A percentile compares a stretch with the other conserved stretches of the same genome.
These are phyloP conservation scores for Dendrolimus houi DNA, from an alignment of 2,888 invertebrate genomes.

Conservation along the genomic window DNA sequence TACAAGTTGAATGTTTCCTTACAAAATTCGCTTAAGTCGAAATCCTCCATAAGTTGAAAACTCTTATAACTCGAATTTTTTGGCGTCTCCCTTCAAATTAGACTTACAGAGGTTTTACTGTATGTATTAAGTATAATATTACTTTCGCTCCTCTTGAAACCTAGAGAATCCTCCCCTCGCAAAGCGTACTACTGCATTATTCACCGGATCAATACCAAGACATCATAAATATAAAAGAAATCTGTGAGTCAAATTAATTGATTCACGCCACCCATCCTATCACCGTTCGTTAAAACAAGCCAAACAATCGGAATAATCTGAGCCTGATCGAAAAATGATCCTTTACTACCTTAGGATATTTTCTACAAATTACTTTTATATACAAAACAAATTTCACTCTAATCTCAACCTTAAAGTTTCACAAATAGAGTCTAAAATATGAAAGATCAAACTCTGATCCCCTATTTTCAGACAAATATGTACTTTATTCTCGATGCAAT, in stretches of 20 bases:
- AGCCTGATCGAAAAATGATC: neutral
- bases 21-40: too few relatives aligned
- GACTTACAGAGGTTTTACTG: too few relatives aligned
- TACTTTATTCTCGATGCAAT: slow-evolving; percentile 10
- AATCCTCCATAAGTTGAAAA: too few relatives aligned
- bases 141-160: neutral
- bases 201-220: neutral
- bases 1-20: too few relatives aligned
- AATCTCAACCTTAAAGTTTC: slow-evolving; percentile 5
- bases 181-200: neutral
- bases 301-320: neutral
- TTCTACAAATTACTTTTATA: neutral
- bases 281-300: neutral
- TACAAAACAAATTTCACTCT: neutral
- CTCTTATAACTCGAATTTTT: too few relatives aligned
- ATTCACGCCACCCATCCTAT: neutral
- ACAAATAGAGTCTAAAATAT: slow-evolving; percentile 8
- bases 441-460: neutral
- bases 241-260: neutral
- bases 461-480: slow-evolving; percentile 7
- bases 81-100: too few relatives aligned
- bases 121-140: too few relatives aligned
- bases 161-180: neutral
- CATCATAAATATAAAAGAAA: neutral
- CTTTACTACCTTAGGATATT: neutral